A percentile compares a stretch with the other conserved stretches of the same genome.
phyloP scores from a whole-genome alignment of 2,797 vertebrate species.

The Phylloscopus collybita region DNA sequence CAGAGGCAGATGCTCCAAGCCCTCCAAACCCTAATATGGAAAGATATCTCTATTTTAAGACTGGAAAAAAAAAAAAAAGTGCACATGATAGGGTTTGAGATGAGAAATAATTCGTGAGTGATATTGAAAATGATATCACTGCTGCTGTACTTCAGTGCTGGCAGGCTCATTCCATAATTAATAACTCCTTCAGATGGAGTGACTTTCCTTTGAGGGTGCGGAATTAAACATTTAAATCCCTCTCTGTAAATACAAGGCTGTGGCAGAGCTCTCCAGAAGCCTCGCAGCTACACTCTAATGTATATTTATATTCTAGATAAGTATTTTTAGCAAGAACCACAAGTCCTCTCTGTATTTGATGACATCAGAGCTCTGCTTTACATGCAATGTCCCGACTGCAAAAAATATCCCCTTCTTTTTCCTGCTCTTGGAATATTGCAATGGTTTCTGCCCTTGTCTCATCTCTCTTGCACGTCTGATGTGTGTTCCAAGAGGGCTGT shows the following conservation, averaged over 20 bases:
- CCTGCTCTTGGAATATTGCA: neutral
- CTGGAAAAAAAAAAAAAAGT: neutral
- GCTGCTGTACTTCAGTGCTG: neutral
- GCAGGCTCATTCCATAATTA: conserved; percentile 57
- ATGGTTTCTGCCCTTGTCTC: neutral
- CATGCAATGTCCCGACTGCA: neutral
- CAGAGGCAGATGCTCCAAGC: neutral
- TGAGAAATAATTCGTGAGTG: conserved; percentile 47
- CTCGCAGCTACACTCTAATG: conserved; percentile 19
- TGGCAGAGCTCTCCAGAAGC: conserved; percentile 21
- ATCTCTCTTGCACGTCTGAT: neutral
- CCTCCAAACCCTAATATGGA: neutral
- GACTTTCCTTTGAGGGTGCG: conserved; percentile 41
- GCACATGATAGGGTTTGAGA: conserved; percentile 4
- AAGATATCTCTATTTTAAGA: conserved; percentile 47
- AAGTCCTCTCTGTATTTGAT: conserved; percentile 44
- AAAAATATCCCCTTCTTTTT: neutral
- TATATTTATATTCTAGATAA: conserved; percentile 40
- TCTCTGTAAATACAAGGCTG: conserved; percentile 46
- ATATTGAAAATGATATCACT: conserved; percentile 29
- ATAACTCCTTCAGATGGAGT: conserved; percentile 52
- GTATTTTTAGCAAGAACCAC: conserved; percentile 63
- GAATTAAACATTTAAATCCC: conserved; percentile 64
- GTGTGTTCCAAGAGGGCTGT: neutral
- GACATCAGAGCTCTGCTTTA: conserved; percentile 28